These are phyloP conservation scores for Hirudo medicinalis DNA, from an alignment of 1,140 invertebrate genomes.

Conservation along the genomic window DNA sequence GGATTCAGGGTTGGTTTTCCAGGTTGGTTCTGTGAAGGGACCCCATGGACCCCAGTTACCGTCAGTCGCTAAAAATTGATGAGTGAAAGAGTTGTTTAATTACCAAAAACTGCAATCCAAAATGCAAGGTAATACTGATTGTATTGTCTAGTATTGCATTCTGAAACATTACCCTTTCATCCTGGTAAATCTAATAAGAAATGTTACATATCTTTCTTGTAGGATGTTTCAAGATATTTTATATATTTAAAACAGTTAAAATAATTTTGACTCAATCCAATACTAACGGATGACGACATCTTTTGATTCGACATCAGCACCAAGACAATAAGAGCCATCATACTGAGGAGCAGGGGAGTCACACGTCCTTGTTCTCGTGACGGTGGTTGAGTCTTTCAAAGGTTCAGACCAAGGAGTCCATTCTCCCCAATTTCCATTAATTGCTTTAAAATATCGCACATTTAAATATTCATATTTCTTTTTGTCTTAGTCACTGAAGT, in stretches of 20 bases:
- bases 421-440: conserved; percentile 43
- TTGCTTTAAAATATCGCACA: conserved; percentile 8
- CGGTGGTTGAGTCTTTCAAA: conserved; percentile 30
- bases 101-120: too few relatives aligned
- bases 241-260: too few relatives aligned
- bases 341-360: conserved; percentile 8
- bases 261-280: too few relatives aligned
- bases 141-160: too few relatives aligned
- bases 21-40: conserved; percentile 20
- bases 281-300: neutral
- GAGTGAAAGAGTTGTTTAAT: conserved; percentile 12
- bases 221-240: too few relatives aligned
- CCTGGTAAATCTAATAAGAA: too few relatives aligned
- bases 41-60: conserved; percentile 26
- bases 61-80: conserved; percentile 19
- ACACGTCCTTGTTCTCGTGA: conserved; percentile 14
- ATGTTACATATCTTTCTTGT: too few relatives aligned
- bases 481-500: too few relatives aligned
- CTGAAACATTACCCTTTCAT: too few relatives aligned
- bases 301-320: conserved; percentile 18
- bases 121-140: too few relatives aligned
- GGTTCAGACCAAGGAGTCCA: conserved; percentile 36
- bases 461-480: too few relatives aligned
- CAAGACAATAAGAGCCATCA: conserved; percentile 18
- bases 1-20: conserved; percentile 30